These are phyloP conservation scores for Megalopta genalis DNA, from an alignment of 1,140 invertebrate species.

Conservation along the genomic window DNA sequence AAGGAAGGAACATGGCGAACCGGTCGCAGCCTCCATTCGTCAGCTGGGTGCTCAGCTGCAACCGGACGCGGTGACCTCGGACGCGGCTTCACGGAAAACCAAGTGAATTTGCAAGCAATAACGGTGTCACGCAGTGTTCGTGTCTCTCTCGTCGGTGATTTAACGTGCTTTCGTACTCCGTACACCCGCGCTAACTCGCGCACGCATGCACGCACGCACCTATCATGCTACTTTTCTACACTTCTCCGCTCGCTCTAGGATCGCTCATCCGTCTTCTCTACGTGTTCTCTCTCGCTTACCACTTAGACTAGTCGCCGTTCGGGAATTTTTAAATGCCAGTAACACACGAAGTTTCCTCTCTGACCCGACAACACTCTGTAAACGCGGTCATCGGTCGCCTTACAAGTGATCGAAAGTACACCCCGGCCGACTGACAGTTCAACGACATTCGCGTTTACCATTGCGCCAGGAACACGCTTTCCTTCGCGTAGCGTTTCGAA, in stretches of 20 bases:
- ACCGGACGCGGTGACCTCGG: constrained; percentile 65
- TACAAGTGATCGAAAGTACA: constrained; percentile 40
- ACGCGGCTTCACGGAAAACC: constrained; percentile 63
- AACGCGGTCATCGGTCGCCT: constrained; percentile 41
- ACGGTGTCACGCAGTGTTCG: constrained; percentile 48
- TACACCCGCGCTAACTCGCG: not conserved
- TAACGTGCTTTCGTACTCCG: constrained; percentile 4
- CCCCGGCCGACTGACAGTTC: constrained; percentile 31
- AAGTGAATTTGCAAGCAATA: constrained; percentile 61
- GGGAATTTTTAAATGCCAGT: not conserved
- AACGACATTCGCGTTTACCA: constrained; percentile 40
- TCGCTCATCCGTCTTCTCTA: not conserved
- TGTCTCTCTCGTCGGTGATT: constrained; percentile 32
- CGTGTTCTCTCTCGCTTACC: not conserved
- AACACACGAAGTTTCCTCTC: constrained; percentile 7
- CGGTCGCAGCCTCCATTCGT: constrained; percentile 70
- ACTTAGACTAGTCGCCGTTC: too few species aligned
- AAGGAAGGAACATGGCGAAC: constrained; percentile 69
- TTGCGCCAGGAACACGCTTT: constrained; percentile 4
- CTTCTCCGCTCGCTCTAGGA: too few species aligned
- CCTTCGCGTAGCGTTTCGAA: not conserved
- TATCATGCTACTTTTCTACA: not conserved
- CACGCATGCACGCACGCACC: too few species aligned
- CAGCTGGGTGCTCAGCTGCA: constrained; percentile 72
- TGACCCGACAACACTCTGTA: constrained; percentile 2